These are phyloP conservation scores for Episyrphus balteatus DNA, from an alignment of 1,140 invertebrate genomes.

Conservation along the genomic window DNA sequence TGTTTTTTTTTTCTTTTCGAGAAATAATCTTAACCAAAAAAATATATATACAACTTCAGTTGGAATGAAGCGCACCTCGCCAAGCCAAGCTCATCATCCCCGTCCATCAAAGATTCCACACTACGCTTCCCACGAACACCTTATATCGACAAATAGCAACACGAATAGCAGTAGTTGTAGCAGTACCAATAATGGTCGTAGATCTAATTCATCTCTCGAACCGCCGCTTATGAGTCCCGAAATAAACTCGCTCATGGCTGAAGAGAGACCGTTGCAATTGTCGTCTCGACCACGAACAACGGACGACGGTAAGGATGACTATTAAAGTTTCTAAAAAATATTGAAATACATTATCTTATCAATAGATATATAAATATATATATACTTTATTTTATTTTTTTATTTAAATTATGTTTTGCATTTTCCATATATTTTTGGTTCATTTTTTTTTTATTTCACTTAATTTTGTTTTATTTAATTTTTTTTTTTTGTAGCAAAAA, in stretches of 20 bases:
- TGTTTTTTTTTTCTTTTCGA: background rate
- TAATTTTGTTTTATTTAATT: background rate
- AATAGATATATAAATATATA: background rate
- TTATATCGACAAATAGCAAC: background rate
- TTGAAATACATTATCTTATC: conserved; percentile 1
- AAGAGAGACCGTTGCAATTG: conserved; percentile 20
- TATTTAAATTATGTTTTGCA: conserved; percentile 3
- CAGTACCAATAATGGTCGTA: conserved; percentile 6
- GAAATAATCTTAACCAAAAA: background rate
- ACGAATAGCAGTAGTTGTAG: conserved; percentile 13
- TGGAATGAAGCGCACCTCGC: conserved; percentile 31
- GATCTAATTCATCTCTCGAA: conserved; percentile 18
- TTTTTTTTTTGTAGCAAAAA: conserved; percentile 1
- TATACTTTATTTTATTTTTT: background rate
- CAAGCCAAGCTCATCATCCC: conserved; percentile 21
- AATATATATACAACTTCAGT: conserved; percentile 9
- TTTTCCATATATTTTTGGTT: background rate
- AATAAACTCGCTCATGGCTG: conserved; percentile 31
- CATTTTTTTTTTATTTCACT: background rate
- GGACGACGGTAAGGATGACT: conserved; percentile 5
- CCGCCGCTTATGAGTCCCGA: conserved; percentile 35
- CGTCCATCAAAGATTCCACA: conserved; percentile 29
- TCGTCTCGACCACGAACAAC: conserved; percentile 6
- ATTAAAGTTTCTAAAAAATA: conserved; percentile 1
- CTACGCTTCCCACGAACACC: conserved; percentile 16